Percentiles rank a stretch among this genome's conserved stretches.
Conservation (phyloP, 2,797 vertebrate genomes). For the Melanotaenia trifasciata region DNA sequence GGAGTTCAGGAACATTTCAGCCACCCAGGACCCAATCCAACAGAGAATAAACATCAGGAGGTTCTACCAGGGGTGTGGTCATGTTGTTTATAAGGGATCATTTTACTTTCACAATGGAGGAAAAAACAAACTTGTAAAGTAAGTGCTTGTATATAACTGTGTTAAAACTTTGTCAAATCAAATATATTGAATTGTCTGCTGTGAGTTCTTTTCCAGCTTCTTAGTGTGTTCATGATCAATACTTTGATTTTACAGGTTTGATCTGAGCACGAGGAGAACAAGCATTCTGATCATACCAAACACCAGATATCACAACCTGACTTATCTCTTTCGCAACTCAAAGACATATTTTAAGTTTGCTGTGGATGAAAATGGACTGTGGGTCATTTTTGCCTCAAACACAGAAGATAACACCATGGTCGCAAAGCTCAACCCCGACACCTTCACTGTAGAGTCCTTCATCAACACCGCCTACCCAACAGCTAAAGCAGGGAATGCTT, state of each 20-base stretch:
- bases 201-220: neutral
- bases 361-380: conserved; percentile 90
- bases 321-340: conserved; percentile 91
- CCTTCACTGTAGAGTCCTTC: conserved; percentile 77
- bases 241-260: conserved; percentile 77
- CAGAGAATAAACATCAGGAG: conserved; percentile 75
- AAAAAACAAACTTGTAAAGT: conserved; percentile 86
- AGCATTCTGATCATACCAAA: conserved; percentile 79
- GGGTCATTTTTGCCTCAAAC: conserved; percentile 89
- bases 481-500: conserved; percentile 90
- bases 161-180: neutral
- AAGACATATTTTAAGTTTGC: conserved; percentile 94
- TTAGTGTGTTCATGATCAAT: neutral
- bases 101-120: conserved; percentile 91
- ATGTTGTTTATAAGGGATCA: conserved; percentile 83
- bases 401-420: conserved; percentile 82
- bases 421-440: conserved; percentile 82
- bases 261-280: conserved; percentile 76
- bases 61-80: conserved; percentile 90
- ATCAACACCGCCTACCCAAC: conserved; percentile 90
- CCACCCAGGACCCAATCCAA: conserved; percentile 72
- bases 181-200: neutral
- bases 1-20: conserved; percentile 81
- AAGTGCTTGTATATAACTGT: conserved; percentile 60
- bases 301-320: conserved; percentile 84